phyloP scores from a whole-genome alignment of 2,113 vertebrate species.

The Brachypodius melanocephalos region DNA sequence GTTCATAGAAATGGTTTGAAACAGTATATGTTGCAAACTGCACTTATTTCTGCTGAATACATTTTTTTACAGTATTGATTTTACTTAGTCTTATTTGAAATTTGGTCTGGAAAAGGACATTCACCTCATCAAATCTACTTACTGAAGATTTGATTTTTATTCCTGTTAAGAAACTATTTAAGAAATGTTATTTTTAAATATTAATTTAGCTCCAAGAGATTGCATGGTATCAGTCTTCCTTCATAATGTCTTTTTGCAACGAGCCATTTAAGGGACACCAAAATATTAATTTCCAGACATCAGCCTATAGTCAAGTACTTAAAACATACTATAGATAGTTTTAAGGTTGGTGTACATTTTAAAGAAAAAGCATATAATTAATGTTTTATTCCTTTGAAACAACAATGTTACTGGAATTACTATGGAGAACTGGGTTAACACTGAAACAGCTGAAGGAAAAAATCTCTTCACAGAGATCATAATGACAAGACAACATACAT shows the following conservation, averaged over 20 bases:
- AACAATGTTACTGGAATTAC: not conserved
- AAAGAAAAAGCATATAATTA: not conserved
- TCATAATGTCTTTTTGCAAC: not conserved
- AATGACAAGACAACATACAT: not conserved
- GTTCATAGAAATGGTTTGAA: slow-evolving; percentile 67
- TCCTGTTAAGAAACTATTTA: slow-evolving; percentile 19
- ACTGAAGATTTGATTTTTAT: slow-evolving; percentile 50
- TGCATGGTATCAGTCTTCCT: not conserved
- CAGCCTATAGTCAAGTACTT: not conserved
- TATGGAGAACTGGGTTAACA: not conserved
- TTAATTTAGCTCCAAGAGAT: slow-evolving; percentile 16
- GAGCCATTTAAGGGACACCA: not conserved
- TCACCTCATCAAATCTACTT: slow-evolving; percentile 53
- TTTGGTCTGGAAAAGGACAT: slow-evolving; percentile 19
- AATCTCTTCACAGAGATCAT: not conserved
- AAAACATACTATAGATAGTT: not conserved
- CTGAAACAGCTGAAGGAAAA: not conserved
- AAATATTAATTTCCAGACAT: slow-evolving; percentile 1
- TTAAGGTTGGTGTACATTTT: not conserved
- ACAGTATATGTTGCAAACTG: slow-evolving; percentile 38
- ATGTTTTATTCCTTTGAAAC: not conserved
- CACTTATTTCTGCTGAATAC: slow-evolving; percentile 7
- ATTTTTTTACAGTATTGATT: slow-evolving; percentile 19
- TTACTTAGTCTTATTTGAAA: slow-evolving; percentile 42
- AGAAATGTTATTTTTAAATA: slow-evolving; percentile 33